Evolutionary conservation across 2,113 vertebrate genomes (phyloP).

Genomic region (Dicentrarchus labrax): DNA sequence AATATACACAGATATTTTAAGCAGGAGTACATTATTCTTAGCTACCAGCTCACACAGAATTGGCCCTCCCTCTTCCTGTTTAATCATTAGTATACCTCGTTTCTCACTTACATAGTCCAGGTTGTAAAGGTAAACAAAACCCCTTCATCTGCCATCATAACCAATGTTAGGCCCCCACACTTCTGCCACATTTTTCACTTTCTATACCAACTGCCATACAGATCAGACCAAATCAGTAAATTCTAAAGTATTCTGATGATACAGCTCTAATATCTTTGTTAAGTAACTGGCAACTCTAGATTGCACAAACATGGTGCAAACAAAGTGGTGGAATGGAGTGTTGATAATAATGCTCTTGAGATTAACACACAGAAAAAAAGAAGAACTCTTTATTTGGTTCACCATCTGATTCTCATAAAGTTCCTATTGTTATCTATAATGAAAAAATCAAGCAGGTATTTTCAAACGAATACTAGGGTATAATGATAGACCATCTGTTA

Average conservation of each 20-base stretch:
- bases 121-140: too few species aligned
- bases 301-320: neutral
- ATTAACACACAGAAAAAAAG: neutral
- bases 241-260: neutral
- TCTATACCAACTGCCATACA: neutral
- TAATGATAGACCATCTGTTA: neutral
- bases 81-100: too few species aligned
- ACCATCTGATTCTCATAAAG: neutral
- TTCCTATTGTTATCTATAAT: neutral
- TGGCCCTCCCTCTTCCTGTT: neutral
- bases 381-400: neutral
- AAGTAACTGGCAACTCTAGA: neutral
- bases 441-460: too few species aligned
- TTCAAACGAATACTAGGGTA: too few species aligned
- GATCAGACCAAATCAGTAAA: neutral
- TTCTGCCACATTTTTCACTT: too few species aligned
- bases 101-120: too few species aligned
- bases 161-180: too few species aligned
- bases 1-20: constrained; percentile 14
- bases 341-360: neutral
- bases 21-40: constrained; percentile 6
- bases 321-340: neutral
- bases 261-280: neutral
- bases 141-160: too few species aligned
- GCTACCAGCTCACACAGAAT: constrained; percentile 10